Evolutionary conservation across 2,888 invertebrate genomes (phyloP), one percentile per base, ranked within the genome.

Genomic region (Mycogona germanica): DNA sequence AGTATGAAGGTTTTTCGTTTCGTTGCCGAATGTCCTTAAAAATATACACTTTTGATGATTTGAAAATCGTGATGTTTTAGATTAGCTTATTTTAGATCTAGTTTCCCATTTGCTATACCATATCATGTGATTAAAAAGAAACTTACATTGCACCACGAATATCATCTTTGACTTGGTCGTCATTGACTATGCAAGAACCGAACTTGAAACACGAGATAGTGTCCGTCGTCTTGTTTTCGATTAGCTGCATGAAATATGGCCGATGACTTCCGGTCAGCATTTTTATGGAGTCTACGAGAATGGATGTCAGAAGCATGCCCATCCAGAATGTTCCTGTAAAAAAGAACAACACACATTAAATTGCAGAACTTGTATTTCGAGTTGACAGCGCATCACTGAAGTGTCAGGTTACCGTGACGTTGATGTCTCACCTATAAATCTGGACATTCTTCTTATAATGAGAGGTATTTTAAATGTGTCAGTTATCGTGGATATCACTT

Each of bases 251-350:
- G 29, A 53, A 46, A 30, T 46, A 55, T 14, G 55, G 55, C n/a
- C 55, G 35, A 14, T 51, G 55, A 23, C 52, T 44, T n/a, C 55
- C 55, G 12, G 40, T 32, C 38, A 55, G 55, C 37, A 55, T 44
- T 37, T 55, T 55, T 12, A 55, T 46, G 7, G 46, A 55, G 30
- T 55, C 55, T 9, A 52, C 52, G 7, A 55, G 30, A 17, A 55
- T 55, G 21, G 55, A 55, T 9, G 46, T 52, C 44, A 29, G 35
- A 28, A 55, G 38, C 6, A 35, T 14, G 30, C 55, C 55, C 38
- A 55, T 21, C 19, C 55, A 35, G 37, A 55, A 55, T 21, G 52
- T 21, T 1, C 55, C 55, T 55, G 17, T 14, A 46, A 42, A 25
- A 23, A 25, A 19, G 2, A 17, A 41, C 9, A n/a, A n/a, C 4